phyloP scores from a whole-genome alignment of 2,888 invertebrate species.

The Pelosia muscerda region DNA sequence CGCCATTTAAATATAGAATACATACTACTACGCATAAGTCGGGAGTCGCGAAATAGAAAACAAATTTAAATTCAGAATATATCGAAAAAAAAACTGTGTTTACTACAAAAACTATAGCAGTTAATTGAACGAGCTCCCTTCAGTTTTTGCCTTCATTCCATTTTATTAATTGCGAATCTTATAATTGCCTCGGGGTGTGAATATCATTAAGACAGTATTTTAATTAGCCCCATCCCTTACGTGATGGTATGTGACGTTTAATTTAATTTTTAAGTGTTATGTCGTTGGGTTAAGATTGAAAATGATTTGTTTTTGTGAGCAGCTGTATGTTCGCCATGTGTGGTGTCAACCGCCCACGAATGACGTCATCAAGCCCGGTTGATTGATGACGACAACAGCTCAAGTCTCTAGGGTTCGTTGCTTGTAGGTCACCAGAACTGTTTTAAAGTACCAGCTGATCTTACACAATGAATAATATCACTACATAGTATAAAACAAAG shows the following conservation, averaged over 20 bases:
- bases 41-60: too few species aligned
- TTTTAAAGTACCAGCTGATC: slow-evolving; percentile 17
- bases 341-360: slow-evolving; percentile 69
- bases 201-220: slow-evolving; percentile 75
- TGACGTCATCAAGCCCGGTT: slow-evolving; percentile 64
- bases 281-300: slow-evolving; percentile 48
- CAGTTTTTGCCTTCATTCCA: slow-evolving; percentile 49
- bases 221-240: slow-evolving; percentile 79
- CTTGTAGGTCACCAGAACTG: slow-evolving; percentile 20
- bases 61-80: too few species aligned
- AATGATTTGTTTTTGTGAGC: slow-evolving; percentile 41
- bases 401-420: slow-evolving; percentile 35
- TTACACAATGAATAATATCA: too few species aligned
- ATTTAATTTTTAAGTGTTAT: slow-evolving; percentile 59
- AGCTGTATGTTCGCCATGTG: slow-evolving; percentile 54
- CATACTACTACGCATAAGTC: too few species aligned
- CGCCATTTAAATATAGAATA: slow-evolving; percentile 19
- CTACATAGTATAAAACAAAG: too few species aligned
- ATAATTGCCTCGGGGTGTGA: slow-evolving; percentile 68
- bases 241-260: slow-evolving; percentile 81
- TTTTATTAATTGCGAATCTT: slow-evolving; percentile 58
- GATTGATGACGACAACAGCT: slow-evolving; percentile 48
- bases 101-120: slow-evolving; percentile 6
- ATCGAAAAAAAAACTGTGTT: neutral
- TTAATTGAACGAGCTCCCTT: slow-evolving; percentile 44